Base-by-base conservation (phyloP, 2,797 vertebrate species). In the Distichodus sexfasciatus region DNA sequence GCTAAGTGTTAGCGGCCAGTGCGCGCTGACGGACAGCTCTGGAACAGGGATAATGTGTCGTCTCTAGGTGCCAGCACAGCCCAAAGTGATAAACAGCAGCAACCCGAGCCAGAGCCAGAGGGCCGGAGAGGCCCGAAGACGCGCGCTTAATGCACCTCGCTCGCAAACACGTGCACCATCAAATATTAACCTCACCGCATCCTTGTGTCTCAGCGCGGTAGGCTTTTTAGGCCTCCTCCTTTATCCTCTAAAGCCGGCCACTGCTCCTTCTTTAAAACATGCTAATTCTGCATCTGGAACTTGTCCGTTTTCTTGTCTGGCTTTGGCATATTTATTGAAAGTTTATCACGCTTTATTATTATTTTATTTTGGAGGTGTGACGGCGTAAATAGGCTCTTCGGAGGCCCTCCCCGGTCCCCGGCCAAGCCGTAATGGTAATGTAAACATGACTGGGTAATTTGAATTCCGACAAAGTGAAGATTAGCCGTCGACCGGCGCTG, bases 21-120 rank as follows among this genome's bases (percentile, higher is more conserved):
- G 76, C 36, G 71, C 74, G 79, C 86, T 94, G 93, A 95, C 88
- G 94, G 96, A 94, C 95, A 94, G 92, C 85, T 87, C 89, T 92
- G 87, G 90, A 92, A 90, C 92, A 90, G 91, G 94, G 94, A 91
- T 94, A 92, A 89, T 89, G 92, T 95, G 93, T 93, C 93, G 87
- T 84, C 87, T 90, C 88, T 91, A 88, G 89, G 86, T 89, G 91
- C 93, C 91, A 92, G 90, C 91, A 77, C 87, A 93, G 93, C 92
- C 92, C 92, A 88, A 92, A 89, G 90, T 93, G 94, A 96, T 95
- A 95, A 93, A 93, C 91, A 95, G 92, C 87, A 90, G 95, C 91
- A 94, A 97, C 93, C 92, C 83, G 90, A 96, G 93, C 93, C 82
- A 86, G 92, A 93, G 87, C 83, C 81, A 17, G 23, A 66, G 47